These are phyloP conservation scores for Caenorhabditis brenneri DNA, from an alignment of 1,140 invertebrate genomes.

Conservation along the genomic window DNA sequence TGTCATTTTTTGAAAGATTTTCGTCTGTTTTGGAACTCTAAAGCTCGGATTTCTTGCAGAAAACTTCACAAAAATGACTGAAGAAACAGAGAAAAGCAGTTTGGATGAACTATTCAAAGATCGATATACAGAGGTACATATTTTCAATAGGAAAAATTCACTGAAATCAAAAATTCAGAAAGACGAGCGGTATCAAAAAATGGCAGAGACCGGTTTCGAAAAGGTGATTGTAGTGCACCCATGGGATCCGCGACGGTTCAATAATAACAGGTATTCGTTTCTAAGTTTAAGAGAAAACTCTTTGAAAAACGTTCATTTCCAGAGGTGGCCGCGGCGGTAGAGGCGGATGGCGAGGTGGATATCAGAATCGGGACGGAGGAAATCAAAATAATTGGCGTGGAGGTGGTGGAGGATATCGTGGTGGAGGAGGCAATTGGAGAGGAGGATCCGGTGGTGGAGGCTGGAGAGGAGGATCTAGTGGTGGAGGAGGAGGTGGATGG, in stretches of 20 bases:
- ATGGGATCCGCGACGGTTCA: background rate
- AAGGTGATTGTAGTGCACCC: slow-evolving; percentile 8
- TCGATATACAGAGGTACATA: slow-evolving; percentile 5
- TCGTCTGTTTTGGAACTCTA: too few species aligned
- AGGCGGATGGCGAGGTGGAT: background rate
- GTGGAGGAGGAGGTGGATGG: background rate
- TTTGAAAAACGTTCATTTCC: background rate
- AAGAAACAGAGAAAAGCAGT: background rate
- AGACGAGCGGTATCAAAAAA: slow-evolving; percentile 14
- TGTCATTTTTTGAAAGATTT: background rate
- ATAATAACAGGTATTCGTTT: background rate
- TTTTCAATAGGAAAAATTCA: background rate
- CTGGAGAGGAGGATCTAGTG: background rate
- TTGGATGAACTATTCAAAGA: slow-evolving; percentile 12
- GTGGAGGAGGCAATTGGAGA: background rate
- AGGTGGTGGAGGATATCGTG: background rate
- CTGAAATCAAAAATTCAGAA: background rate
- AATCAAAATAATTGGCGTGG: background rate
- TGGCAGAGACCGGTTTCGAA: background rate
- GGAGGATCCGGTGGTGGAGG: background rate
- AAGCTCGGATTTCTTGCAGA: background rate
- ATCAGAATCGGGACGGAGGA: background rate
- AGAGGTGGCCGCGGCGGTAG: background rate
- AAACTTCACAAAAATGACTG: background rate
- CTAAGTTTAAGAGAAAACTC: background rate